Base-by-base conservation (phyloP, 2,797 vertebrate species). In the Diplodus puntazzo region DNA sequence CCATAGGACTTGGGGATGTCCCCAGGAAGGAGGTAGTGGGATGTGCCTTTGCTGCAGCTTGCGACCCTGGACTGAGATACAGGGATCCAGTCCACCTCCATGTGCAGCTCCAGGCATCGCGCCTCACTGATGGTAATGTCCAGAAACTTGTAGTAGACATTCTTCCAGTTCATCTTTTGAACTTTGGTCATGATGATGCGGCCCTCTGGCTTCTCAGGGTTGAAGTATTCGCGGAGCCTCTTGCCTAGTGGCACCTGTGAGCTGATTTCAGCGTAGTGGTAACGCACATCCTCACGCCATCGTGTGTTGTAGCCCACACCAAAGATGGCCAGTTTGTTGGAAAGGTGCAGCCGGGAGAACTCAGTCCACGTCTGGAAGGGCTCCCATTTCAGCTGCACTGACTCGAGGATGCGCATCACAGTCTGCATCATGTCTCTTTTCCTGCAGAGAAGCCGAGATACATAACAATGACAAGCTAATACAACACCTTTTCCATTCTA, bases 111-210 rank as follows among this genome's bases (percentile, higher is more conserved):
- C 58, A 99, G 92, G 91, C 98, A 99, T 10, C 98, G 93, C 0
- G 98, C 98, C 91, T 99, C 98, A 0, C 98, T 99, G 80, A 99
- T 99, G 10, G 98, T 99, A 79, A 99, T 99, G 94, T 99, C 98
- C 78, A 99, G 88, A 80, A 98, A 98, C 77, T 99, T 99, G 88
- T 99, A 99, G 91, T 99, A 99, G 27, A 99, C 98, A 0, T 98
- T 99, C 76, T 99, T 99, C 98, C 98, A 99, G 96, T 99, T 99
- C 98, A 99, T 99, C 92, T 99, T 99, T 91, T 99, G 98, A 39
- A 99, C 98, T 73, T 98, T 95, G 83, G 97, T 98, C 97, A 99
- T 98, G 76, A 99, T 95, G 43, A 98, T 88, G 16, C 97, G 94
- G 11, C 98, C 98, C 84, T 99, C 98, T 0, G 97, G 96, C 82